A percentile compares a stretch with the other conserved stretches of the same genome.
Evolutionary conservation across 2,888 invertebrate genomes (phyloP).

Genomic region (Calephelis perditalis): DNA sequence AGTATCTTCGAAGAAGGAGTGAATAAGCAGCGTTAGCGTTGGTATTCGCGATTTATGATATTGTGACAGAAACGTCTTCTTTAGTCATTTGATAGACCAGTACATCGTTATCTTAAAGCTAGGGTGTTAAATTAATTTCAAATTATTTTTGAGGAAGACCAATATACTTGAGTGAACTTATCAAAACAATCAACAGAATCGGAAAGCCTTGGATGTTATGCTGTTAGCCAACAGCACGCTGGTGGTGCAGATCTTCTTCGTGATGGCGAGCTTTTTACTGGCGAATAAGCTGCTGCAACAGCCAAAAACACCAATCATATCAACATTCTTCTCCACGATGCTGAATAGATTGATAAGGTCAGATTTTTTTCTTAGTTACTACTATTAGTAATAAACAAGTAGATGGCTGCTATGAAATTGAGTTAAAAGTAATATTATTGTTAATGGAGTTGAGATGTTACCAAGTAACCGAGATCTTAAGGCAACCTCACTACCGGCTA

Average conservation of each 20-base stretch:
- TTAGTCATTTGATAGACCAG: too few relatives aligned
- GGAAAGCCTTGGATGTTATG: slow-evolving; percentile 50
- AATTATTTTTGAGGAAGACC: too few relatives aligned
- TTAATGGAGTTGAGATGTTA: too few relatives aligned
- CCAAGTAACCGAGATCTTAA: too few relatives aligned
- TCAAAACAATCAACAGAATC: slow-evolving; percentile 38
- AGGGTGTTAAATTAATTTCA: too few relatives aligned
- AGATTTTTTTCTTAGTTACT: not conserved
- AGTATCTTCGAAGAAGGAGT: too few relatives aligned
- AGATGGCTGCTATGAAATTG: not conserved
- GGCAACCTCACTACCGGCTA: not conserved
- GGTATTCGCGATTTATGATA: too few relatives aligned
- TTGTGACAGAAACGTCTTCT: too few relatives aligned
- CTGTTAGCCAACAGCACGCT: slow-evolving; percentile 66
- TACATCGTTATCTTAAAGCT: too few relatives aligned
- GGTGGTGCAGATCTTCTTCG: slow-evolving; percentile 69
- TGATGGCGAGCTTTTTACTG: slow-evolving; percentile 66
- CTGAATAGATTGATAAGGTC: slow-evolving; percentile 62
- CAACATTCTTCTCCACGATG: slow-evolving; percentile 56
- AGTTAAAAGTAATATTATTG: too few relatives aligned
- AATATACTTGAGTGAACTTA: too few relatives aligned
- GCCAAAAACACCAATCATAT: slow-evolving; percentile 35
- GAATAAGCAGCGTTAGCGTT: too few relatives aligned
- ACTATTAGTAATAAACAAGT: not conserved
- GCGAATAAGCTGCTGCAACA: slow-evolving; percentile 61